phyloP scores from a whole-genome alignment of 2,113 vertebrate genomes.

The Channa maculata region DNA sequence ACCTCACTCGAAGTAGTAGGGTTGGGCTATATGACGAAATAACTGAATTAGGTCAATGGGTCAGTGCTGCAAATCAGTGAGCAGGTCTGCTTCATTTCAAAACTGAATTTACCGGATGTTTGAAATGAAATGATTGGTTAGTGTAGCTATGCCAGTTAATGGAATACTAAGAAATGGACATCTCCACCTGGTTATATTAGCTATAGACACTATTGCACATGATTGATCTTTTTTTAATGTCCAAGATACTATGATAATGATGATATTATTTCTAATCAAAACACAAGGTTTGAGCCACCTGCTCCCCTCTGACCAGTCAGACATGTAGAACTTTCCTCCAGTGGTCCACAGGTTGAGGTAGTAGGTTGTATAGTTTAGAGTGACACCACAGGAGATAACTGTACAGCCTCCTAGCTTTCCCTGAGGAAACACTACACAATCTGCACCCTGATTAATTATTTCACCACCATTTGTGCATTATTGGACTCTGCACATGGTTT shows the following conservation, averaged over 20 bases:
- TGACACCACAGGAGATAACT: conserved; percentile 99
- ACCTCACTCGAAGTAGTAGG: conserved; percentile 60
- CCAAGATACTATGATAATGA: too few relatives aligned
- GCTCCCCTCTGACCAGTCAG: neutral
- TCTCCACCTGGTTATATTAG: neutral
- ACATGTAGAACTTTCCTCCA: conserved; percentile 29
- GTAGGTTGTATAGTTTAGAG: conserved; percentile 99
- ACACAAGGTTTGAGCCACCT: neutral
- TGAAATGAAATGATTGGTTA: neutral
- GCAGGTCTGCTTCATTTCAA: neutral
- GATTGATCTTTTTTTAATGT: neutral
- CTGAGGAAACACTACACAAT: conserved; percentile 79
- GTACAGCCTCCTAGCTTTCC: conserved; percentile 99
- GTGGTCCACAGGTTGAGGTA: conserved; percentile 94
- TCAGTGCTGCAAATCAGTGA: conserved; percentile 14
- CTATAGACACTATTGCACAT: neutral
- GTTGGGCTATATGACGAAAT: conserved; percentile 33
- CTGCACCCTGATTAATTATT: conserved; percentile 17
- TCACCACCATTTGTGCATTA: neutral
- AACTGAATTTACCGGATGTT: neutral
- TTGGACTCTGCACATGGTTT: neutral
- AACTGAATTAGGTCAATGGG: conserved; percentile 25
- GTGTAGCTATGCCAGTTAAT: neutral
- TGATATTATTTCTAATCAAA: neutral
- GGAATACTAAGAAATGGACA: neutral